These are phyloP conservation scores for Bombus pyrosoma DNA, from an alignment of 1,140 invertebrate species.

Conservation along the genomic window DNA sequence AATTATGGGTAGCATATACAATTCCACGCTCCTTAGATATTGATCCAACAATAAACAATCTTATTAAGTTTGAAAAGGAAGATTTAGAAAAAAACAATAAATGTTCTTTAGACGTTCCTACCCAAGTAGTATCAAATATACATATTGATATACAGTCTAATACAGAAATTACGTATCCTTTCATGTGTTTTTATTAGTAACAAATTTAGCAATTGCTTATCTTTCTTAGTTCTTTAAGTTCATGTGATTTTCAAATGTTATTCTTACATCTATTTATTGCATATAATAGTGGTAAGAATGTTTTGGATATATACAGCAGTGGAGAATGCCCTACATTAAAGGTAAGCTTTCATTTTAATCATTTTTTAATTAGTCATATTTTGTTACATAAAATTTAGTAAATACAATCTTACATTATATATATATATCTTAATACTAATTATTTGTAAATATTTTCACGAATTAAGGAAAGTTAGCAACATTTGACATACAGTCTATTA, in stretches of 20 bases:
- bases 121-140: conserved; percentile 4
- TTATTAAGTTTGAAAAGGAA: conserved; percentile 72
- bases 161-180: conserved; percentile 68
- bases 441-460: neutral
- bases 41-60: conserved; percentile 71
- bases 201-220: neutral
- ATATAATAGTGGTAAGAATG: conserved; percentile 60
- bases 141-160: neutral
- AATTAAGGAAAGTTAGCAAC: neutral
- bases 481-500: neutral
- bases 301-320: conserved; percentile 74
- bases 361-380: neutral
- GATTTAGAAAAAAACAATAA: conserved; percentile 56
- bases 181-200: conserved; percentile 8
- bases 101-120: neutral
- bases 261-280: conserved; percentile 27
- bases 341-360: conserved; percentile 61
- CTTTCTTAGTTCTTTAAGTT: neutral
- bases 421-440: conserved; percentile 11
- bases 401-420: neutral
- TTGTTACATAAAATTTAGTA: neutral
- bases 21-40: conserved; percentile 67
- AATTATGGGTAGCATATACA: conserved; percentile 79
- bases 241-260: neutral
- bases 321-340: conserved; percentile 48